Evolutionary conservation across 2,113 vertebrate genomes (phyloP).

Genomic region (Melospiza melodia): DNA sequence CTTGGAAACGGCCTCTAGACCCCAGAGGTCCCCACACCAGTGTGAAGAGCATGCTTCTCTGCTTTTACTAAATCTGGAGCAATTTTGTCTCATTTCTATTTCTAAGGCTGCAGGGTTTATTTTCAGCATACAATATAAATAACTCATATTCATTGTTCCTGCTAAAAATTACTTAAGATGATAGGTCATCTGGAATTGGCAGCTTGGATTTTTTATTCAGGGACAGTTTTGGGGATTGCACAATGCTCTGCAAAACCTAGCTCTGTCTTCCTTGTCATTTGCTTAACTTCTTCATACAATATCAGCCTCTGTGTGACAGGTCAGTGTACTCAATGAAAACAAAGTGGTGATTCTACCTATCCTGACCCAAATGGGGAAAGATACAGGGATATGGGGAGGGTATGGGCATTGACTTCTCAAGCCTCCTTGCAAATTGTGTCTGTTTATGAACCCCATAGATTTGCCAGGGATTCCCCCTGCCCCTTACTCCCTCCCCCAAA

Average conservation of each 20-base stretch:
- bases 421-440: not conserved
- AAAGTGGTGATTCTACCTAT: not conserved
- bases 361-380: not conserved
- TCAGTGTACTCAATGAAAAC: not conserved
- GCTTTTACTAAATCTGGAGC: not conserved
- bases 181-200: not conserved
- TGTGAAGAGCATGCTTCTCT: not conserved
- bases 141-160: not conserved
- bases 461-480: not conserved
- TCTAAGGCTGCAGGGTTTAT: not conserved
- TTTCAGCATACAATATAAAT: constrained; percentile 3
- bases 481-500: not conserved
- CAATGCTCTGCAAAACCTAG: not conserved
- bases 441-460: not conserved
- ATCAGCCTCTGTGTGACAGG: not conserved
- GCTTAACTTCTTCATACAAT: not conserved
- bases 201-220: not conserved
- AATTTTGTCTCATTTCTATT: not conserved
- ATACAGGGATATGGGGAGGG: not conserved
- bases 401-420: not conserved
- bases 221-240: not conserved
- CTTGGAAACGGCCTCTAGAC: not conserved
- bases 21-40: not conserved
- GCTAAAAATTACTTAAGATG: not conserved
- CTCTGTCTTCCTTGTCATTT: not conserved